A percentile compares a stretch with the other conserved stretches of the same genome.
Evolutionary conservation across 2,113 vertebrate genomes (phyloP).

Genomic region (Siniperca chuatsi): DNA sequence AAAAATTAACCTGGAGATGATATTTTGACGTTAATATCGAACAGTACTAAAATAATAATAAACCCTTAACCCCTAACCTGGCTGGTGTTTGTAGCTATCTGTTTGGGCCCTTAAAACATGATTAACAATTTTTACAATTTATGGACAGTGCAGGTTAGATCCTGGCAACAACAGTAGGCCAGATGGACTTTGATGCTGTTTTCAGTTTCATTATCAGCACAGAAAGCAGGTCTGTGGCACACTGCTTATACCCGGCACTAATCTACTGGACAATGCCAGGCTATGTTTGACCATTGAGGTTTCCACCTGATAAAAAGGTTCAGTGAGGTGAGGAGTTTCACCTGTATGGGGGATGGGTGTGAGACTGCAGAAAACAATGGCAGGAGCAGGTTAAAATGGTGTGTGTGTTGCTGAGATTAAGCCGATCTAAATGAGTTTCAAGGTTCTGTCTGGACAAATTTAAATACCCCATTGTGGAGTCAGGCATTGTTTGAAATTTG

Average conservation of each 20-base stretch:
- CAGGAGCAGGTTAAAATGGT: background rate
- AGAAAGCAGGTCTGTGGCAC: background rate
- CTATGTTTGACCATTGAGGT: slow-evolving; percentile 45
- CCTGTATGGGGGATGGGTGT: slow-evolving; percentile 31
- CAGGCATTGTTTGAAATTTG: background rate
- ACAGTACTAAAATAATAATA: background rate
- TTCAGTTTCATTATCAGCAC: slow-evolving; percentile 1
- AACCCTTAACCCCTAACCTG: background rate
- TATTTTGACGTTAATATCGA: background rate
- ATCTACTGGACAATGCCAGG: slow-evolving; percentile 3
- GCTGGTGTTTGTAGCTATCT: background rate
- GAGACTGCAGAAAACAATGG: slow-evolving; percentile 29
- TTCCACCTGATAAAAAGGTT: slow-evolving; percentile 50
- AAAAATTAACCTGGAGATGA: background rate
- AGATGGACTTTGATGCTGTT: slow-evolving; percentile 6
- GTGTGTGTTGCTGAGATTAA: background rate
- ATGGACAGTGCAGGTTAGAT: background rate
- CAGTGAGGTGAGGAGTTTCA: slow-evolving; percentile 21
- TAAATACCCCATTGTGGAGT: background rate
- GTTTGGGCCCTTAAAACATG: background rate
- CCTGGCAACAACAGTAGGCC: background rate
- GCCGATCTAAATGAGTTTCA: background rate
- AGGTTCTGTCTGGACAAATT: background rate
- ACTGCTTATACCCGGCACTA: slow-evolving; percentile 43
- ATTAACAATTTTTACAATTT: background rate